Base-by-base conservation (phyloP, 1,140 invertebrate genomes). In the Zaprionus ornatus region DNA sequence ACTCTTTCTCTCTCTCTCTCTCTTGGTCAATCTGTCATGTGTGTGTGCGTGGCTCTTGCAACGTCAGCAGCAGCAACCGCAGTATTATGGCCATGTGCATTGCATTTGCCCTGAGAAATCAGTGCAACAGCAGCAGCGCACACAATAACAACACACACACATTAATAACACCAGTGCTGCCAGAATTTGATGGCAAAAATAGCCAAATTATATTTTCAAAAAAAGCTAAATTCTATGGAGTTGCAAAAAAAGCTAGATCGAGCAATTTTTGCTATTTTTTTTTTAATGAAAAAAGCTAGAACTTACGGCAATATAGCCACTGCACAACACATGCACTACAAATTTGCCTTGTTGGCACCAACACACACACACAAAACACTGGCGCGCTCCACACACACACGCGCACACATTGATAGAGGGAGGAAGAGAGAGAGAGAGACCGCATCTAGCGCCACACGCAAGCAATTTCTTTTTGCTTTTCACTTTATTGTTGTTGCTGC, bases 281-380 rank as follows among this genome's bases (percentile, higher is more conserved):
- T 29, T 27, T n/a, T n/a, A n/a, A 27, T 5, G 25, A 27, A 7
- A 27, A 27, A 7, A 9, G 27, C 9, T 3, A 32, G 29, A 32
- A 32, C 10, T 32, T 2, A 32, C 29, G 29, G 29, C 29, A 32
- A 32, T 2, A 32, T 32, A 32, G 29, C 29, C 29, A 32, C 29
- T 32, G 29, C 29, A 32, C 29, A 32, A 65, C 59, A 70, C 74
- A 65, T 74, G 80, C 69, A 65, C 59, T 59, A 80, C 63, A 76
- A 84, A 85, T 75, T 71, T 75, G 73, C 73, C 73, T 55, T 75
- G 73, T 71, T 75, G 73, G 73, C 73, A 75, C 60, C 42, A 56
- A 63, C 73, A 50, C 48, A 59, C 32, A 62, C 21, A 65, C 23
- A 29, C 50, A 60, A 35, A 32, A 23, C 45, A 19, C 10, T 21